These are phyloP conservation scores for Periplaneta americana DNA, from an alignment of 1,140 invertebrate species.

Conservation along the genomic window DNA sequence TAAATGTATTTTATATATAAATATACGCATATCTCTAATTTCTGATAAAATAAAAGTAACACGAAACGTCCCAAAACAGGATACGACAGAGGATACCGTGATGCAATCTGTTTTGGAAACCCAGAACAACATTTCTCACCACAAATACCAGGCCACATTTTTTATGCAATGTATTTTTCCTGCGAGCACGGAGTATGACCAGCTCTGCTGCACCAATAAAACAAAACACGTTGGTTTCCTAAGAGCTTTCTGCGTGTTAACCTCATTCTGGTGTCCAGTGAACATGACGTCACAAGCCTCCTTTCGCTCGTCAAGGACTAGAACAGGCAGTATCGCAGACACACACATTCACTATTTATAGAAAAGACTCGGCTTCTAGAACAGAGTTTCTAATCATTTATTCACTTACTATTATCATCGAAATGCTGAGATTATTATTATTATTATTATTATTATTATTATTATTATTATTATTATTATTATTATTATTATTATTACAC, in stretches of 20 bases:
- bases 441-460: too few species aligned
- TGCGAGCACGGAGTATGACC: not conserved
- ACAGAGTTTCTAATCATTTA: too few species aligned
- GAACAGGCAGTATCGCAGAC: not conserved
- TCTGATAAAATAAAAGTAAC: too few species aligned
- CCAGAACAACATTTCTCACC: not conserved
- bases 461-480: too few species aligned
- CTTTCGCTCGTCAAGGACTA: not conserved
- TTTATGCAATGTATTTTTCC: not conserved
- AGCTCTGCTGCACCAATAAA: not conserved
- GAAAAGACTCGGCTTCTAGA: too few species aligned
- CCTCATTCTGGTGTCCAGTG: not conserved
- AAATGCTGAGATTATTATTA: too few species aligned
- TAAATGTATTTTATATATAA: too few species aligned
- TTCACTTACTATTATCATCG: too few species aligned
- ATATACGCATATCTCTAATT: too few species aligned
- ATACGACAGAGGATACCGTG: not conserved
- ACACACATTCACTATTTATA: not conserved
- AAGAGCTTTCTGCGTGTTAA: not conserved
- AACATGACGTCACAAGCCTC: not conserved
- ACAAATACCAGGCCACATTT: not conserved
- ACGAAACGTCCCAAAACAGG: too few species aligned
- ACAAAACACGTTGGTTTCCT: not conserved
- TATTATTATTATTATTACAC: too few species aligned
- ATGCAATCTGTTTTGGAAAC: not conserved